Evolutionary conservation across 2,888 invertebrate genomes (phyloP), one percentile per base, ranked within the genome.

Genomic region (Lottia scabra): DNA sequence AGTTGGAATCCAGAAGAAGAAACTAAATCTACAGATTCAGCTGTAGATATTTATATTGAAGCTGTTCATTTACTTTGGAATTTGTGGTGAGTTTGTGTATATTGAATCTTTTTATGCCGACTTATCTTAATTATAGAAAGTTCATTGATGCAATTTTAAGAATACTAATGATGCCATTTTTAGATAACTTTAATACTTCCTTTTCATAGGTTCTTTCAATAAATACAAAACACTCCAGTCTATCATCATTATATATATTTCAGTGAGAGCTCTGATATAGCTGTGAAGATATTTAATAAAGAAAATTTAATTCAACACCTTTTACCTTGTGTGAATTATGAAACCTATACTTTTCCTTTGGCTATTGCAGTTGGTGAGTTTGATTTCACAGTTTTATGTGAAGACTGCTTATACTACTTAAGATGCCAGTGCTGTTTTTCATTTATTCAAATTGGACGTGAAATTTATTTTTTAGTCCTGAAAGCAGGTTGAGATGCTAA

Each of bases 21-120:
- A 45, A 78, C 79, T 30, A 87, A 83, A 78, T 69, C 80, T 27
- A 82, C 89, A 69, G 92, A 93, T 82, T 91, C 93, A 74, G 92
- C 92, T 79, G 91, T 91, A 56, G 93, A 93, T 81, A 93, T 93
- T 67, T 93, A 94, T 83, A 88, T 93, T 65, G 93, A 94, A 86
- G 92, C 93, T 65, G 91, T 93, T 3, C 92, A 93, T 85, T 89
- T 94, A 38, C 87, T 95, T 12, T 92, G 93, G 91, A 94, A 94
- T 85, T 89, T 95, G 48, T 94, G 94, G 89, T 89, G 75, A 75
- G 81, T 74, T 10, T 8, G 30, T 30, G 3, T 30, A 30, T 30
- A 30, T 30, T 30, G 5, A 30, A 4, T 30, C 30, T 30, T 30
- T 5, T 30, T 30, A 30, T n/a, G n/a, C n/a, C n/a, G 30, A 5